Evolutionary conservation across 2,113 vertebrate species (phyloP).

Genomic region (Piprites chloris): DNA sequence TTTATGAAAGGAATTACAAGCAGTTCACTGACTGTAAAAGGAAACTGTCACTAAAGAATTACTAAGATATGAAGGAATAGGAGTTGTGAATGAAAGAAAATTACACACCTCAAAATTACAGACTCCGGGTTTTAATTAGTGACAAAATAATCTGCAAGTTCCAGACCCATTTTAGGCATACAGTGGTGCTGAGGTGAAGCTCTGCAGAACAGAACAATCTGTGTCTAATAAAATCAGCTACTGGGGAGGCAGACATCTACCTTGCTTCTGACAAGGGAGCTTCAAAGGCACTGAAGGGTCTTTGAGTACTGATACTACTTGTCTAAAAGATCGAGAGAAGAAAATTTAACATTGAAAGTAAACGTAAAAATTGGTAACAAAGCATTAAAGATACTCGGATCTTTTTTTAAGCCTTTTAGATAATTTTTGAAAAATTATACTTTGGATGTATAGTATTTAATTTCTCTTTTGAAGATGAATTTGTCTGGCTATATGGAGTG

Average conservation of each 20-base stretch:
- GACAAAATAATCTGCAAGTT: not conserved
- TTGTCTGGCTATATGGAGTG: not conserved
- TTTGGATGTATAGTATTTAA: not conserved
- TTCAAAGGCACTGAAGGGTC: not conserved
- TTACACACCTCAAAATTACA: not conserved
- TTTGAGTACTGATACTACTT: not conserved
- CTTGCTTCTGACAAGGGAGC: not conserved
- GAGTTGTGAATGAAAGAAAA: not conserved
- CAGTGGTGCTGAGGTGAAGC: not conserved
- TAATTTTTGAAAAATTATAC: not conserved
- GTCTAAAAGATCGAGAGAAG: not conserved
- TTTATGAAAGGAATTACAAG: not conserved
- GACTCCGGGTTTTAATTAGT: not conserved
- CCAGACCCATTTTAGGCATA: not conserved
- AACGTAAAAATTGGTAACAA: not conserved
- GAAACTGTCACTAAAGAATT: not conserved
- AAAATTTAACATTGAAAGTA: not conserved
- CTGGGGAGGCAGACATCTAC: not conserved
- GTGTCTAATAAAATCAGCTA: not conserved
- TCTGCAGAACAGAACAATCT: not conserved
- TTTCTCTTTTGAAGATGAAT: not conserved
- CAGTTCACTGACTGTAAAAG: not conserved
- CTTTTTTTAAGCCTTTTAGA: not conserved
- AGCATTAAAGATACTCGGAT: not conserved
- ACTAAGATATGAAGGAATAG: not conserved